Percentiles rank a stretch among this genome's conserved stretches.
phyloP scores from a whole-genome alignment of 2,888 invertebrate species.

The Spilarctia lutea region DNA sequence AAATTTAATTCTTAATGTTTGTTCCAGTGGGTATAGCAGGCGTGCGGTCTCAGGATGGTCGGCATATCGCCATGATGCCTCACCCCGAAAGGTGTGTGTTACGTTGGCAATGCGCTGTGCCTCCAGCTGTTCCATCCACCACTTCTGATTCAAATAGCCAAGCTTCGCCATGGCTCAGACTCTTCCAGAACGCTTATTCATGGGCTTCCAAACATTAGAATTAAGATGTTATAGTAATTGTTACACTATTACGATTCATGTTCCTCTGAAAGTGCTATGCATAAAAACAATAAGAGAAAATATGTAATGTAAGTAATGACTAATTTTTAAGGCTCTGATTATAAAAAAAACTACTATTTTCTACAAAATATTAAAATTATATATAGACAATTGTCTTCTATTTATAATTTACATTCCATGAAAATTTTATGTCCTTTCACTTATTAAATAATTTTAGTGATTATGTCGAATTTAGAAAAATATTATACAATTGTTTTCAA shows the following conservation, averaged over 20 bases:
- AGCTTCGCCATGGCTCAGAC: slow-evolving; percentile 95
- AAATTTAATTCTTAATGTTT: not conserved
- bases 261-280: not conserved
- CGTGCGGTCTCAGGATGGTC: slow-evolving; percentile 95
- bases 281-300: not conserved
- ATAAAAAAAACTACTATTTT: not conserved
- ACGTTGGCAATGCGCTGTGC: slow-evolving; percentile 96
- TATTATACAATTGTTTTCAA: not conserved
- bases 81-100: slow-evolving; percentile 98
- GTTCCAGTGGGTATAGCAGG: slow-evolving; percentile 93
- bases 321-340: not conserved
- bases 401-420: slow-evolving; percentile 1
- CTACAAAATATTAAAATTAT: not conserved
- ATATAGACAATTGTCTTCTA: not conserved
- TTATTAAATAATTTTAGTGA: not conserved
- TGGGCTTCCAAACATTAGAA: slow-evolving; percentile 86
- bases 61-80: slow-evolving; percentile 99
- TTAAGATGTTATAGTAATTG: not conserved
- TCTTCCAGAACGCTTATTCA: slow-evolving; percentile 95
- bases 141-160: slow-evolving; percentile 83
- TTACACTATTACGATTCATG: not conserved
- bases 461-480: not conserved
- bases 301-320: not conserved
- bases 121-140: slow-evolving; percentile 53
- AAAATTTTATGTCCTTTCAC: not conserved